Base-by-base conservation (phyloP, 2,797 vertebrate genomes). In the Perodicticus potto region DNA sequence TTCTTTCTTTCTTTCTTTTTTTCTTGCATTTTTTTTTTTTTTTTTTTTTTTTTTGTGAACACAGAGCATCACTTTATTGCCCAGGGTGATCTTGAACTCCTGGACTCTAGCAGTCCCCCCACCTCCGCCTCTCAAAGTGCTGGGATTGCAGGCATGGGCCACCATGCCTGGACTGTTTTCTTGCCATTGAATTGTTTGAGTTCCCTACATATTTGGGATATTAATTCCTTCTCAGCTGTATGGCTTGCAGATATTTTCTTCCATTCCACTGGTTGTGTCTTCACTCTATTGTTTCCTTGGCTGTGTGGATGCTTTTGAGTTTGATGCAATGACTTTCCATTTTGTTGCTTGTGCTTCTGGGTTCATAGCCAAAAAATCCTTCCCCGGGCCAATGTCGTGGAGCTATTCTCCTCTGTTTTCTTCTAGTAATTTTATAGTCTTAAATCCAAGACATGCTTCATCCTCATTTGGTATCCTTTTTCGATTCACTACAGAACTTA, bases 401-500 rank as follows among this genome's bases (percentile, higher is more conserved):
- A 61, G 27, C 3, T 55, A 34, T 81, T 29, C 20, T 17, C 7
- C 40, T 32, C 13, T 53, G 53, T 70, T 84, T 85, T 84, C 67
- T 40, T 84, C 67, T n/a, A 53, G 34, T 37, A 69, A 23, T 53
- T 72, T 80, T 86, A 34, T 6, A 78, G 19, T 22, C 25, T 90
- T 85, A 32, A 61, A 53, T 80, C 76, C 13, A 73, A 3, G 81
- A 29, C 10, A 23, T 40, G 29, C 63, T 93, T 90, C 73, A 29
- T 65, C 65, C 88, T 80, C 89, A 55, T 92, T 70, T 37, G 12
- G 0, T 92, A 2, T 16, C 34, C 17, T 61, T 72, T 97, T 82
- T 96, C 19, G 82, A 93, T 6, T 88, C 10, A 0, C 87, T 95
- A 59, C 98, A 99, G 99, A 99, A 99, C 97, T 99, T 99, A 91